Evolutionary conservation across 1,140 invertebrate genomes (phyloP).

Genomic region (Cherax destructor): DNA sequence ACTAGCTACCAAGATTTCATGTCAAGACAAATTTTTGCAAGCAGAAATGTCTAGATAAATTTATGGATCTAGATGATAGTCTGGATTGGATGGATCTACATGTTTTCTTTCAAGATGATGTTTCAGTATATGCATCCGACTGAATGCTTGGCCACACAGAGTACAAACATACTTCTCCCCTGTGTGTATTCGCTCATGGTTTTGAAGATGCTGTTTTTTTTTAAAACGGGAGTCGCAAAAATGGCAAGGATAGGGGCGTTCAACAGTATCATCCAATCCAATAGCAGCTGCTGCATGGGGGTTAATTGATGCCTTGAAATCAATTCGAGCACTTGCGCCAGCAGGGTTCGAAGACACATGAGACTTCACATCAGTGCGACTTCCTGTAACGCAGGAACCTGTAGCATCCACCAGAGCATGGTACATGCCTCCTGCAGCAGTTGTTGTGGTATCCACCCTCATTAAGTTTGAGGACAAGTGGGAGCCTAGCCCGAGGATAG

Average conservation of each 20-base stretch:
- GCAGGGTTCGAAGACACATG: not conserved
- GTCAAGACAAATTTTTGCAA: no score
- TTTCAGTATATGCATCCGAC: constrained; percentile 71
- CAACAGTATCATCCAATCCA: constrained; percentile 47
- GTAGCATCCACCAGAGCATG: constrained; percentile 59
- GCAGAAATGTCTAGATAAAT: not conserved
- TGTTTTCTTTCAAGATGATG: constrained; percentile 70
- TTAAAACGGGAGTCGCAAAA: constrained; percentile 81
- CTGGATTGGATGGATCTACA: constrained; percentile 32
- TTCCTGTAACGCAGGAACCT: constrained; percentile 20
- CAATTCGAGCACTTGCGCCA: constrained; percentile 10
- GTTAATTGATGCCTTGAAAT: constrained; percentile 29
- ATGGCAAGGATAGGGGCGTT: constrained; percentile 81
- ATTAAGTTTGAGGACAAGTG: constrained; percentile 58
- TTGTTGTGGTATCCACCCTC: constrained; percentile 41
- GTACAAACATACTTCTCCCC: constrained; percentile 77
- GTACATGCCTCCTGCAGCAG: constrained; percentile 45
- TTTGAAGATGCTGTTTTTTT: constrained; percentile 83
- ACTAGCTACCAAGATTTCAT: not conserved
- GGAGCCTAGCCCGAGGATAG: constrained; percentile 48
- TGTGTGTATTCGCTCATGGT: constrained; percentile 83
- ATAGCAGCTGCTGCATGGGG: not conserved
- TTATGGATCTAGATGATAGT: constrained; percentile 47
- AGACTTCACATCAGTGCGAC: constrained; percentile 40
- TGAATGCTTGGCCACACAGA: constrained; percentile 71